Base-by-base conservation (phyloP, 1,140 invertebrate species). In the Adoxophyes honmai region DNA sequence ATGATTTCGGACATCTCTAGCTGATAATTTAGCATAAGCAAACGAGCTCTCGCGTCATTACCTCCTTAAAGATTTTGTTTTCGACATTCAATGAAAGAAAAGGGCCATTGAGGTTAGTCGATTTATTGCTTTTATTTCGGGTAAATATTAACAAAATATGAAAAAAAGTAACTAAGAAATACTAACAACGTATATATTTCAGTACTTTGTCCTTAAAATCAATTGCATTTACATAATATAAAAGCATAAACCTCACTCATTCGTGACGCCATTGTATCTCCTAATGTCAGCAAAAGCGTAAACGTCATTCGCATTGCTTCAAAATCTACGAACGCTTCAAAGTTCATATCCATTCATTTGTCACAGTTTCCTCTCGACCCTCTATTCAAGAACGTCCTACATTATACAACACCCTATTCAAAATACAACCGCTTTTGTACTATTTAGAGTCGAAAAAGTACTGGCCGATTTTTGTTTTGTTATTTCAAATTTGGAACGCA, bases 41-140 rank as follows among this genome's bases (percentile, higher is more conserved):
- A 57, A 42, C 38, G 55, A 68, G 39, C 52, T 68, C 76, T 18
- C 51, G 78, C 71, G 59, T 81, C 80, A 83, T 83, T 83, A 76
- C 75, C 66, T 77, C 76, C 51, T 65, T 78, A 78, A 77, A 71
- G 73, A 76, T 77, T n/a, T 69, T 78, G 76, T 73, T 80, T 72
- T 66, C 64, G 69, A 60, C 11, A n/a, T 4, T 33, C 42, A 11
- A 48, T 48, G 18, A 18, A 16, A 16, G 39, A 44, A 52, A 52
- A 6, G 6, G 2, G 21, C 21, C 21, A 28, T 3, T 3, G 33
- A 52, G 51, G 51, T 52, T 52, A 15, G 11, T n/a, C 21, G 16
- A 48, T 48, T 21, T 48, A 48, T 2, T 6, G 6, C 21, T 28
- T 28, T 6, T 3, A 28, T 28, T 6, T n/a, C n/a, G n/a, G n/a